Percentiles rank a stretch among this genome's conserved stretches.
These are phyloP conservation scores for Cerastoderma edule DNA, from an alignment of 2,888 invertebrate genomes.

Conservation along the genomic window DNA sequence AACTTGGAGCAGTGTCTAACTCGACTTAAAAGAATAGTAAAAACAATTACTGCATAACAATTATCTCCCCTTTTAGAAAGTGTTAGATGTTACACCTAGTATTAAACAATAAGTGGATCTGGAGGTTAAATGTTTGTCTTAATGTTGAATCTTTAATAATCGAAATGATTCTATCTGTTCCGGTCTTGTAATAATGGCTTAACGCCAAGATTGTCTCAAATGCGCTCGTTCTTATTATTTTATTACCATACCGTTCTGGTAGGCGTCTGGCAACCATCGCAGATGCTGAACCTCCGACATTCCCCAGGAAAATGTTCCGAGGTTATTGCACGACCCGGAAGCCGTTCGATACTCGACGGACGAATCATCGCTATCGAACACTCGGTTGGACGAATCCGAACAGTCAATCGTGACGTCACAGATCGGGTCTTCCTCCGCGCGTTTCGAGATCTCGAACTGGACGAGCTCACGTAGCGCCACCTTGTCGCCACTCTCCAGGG, in stretches of 20 bases:
- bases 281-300: conserved; percentile 37
- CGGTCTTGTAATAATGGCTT: no score
- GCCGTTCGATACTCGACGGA: conserved; percentile 89
- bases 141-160: no score
- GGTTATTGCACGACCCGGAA: conserved; percentile 98
- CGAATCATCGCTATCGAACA: conserved; percentile 6
- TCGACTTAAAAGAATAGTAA: no score
- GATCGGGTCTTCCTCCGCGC: conserved; percentile 23
- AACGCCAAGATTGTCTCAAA: no score
- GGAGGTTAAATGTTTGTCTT: no score
- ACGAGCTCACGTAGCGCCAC: not conserved
- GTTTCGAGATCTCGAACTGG: not conserved
- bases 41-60: no score
- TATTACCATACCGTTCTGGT: conserved; percentile 32
- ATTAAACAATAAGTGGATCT: no score
- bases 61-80: no score
- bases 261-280: conserved; percentile 26
- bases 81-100: no score
- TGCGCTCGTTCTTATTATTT: no score
- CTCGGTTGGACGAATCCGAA: conserved; percentile 75
- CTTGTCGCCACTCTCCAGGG: not conserved
- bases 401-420: conserved; percentile 46
- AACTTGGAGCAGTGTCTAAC: no score
- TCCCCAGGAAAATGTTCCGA: conserved; percentile 95
- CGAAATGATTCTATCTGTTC: no score